Percentiles rank a stretch among this genome's conserved stretches.
These are phyloP conservation scores for Andrena cerasifolii DNA, from an alignment of 1,140 invertebrate genomes.

Conservation along the genomic window DNA sequence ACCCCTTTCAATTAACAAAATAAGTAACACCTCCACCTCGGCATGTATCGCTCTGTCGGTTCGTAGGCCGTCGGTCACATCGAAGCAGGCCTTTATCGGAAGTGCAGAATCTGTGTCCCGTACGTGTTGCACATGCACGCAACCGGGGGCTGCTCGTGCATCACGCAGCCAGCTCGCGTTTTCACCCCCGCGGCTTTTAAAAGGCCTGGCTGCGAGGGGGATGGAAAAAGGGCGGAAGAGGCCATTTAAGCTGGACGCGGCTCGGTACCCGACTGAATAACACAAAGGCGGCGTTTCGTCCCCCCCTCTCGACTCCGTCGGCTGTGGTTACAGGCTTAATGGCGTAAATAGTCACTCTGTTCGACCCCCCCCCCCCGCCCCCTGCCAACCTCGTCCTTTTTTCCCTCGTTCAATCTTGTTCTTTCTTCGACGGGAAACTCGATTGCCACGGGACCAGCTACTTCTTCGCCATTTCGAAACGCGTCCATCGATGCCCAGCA, in stretches of 20 bases:
- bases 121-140: slow-evolving; percentile 33
- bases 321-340: slow-evolving; percentile 59
- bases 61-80: background rate
- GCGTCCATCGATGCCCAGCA: background rate
- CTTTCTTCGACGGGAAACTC: slow-evolving; percentile 35
- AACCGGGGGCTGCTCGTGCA: slow-evolving; percentile 21
- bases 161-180: slow-evolving; percentile 41
- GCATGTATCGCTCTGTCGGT: slow-evolving; percentile 5
- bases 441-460: slow-evolving; percentile 27
- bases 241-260: slow-evolving; percentile 65
- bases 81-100: slow-evolving; percentile 35
- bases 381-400: no score
- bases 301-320: slow-evolving; percentile 14
- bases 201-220: slow-evolving; percentile 27
- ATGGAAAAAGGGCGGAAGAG: slow-evolving; percentile 57
- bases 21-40: background rate
- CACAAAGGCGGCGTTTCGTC: slow-evolving; percentile 54
- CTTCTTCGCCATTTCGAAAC: slow-evolving; percentile 18
- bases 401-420: slow-evolving; percentile 2
- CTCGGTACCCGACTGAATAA: slow-evolving; percentile 56
- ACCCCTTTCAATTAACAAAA: no score
- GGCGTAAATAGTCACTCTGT: slow-evolving; percentile 64
- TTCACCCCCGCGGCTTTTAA: slow-evolving; percentile 55
- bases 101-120: slow-evolving; percentile 35
- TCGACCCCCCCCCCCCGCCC: background rate